phyloP scores from a whole-genome alignment of 2,888 invertebrate species.

The Scrobipalpa atriplicella region DNA sequence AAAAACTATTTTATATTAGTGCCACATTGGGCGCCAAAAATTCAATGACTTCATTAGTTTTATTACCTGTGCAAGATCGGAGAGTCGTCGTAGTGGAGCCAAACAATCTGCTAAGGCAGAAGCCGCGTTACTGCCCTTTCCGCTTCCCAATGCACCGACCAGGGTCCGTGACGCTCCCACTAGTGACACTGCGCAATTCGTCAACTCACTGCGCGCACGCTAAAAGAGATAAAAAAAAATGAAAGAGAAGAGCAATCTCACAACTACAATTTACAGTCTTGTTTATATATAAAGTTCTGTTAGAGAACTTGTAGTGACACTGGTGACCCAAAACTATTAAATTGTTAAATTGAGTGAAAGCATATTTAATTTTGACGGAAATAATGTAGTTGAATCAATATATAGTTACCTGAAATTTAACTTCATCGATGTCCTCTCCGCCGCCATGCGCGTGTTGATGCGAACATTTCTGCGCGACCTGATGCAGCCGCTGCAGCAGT shows the following conservation, averaged over 20 bases:
- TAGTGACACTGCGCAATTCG: conserved; percentile 90
- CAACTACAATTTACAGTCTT: too few species aligned
- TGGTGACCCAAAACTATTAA: too few species aligned
- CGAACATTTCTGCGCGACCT: conserved; percentile 87
- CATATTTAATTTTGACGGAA: too few species aligned
- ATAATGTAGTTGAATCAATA: not conserved
- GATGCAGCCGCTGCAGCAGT: conserved; percentile 85
- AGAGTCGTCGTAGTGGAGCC: conserved; percentile 88
- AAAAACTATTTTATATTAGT: too few species aligned
- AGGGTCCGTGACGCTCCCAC: conserved; percentile 92
- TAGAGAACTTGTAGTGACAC: too few species aligned
- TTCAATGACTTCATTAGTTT: not conserved
- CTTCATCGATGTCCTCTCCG: conserved; percentile 88
- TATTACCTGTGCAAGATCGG: conserved; percentile 86
- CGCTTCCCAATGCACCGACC: conserved; percentile 90
- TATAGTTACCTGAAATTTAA: conserved; percentile 86
- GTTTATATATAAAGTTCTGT: too few species aligned
- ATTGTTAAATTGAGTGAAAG: too few species aligned
- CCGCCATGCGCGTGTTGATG: conserved; percentile 90
- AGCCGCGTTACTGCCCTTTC: conserved; percentile 70
- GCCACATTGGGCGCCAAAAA: not conserved
- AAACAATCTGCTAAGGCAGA: conserved; percentile 89
- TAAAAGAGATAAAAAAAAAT: conserved; percentile 43
- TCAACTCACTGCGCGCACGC: conserved; percentile 89
- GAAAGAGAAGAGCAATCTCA: too few species aligned